These are phyloP conservation scores for Dasyornis broadbenti DNA, from an alignment of 2,113 vertebrate species.

Conservation along the genomic window DNA sequence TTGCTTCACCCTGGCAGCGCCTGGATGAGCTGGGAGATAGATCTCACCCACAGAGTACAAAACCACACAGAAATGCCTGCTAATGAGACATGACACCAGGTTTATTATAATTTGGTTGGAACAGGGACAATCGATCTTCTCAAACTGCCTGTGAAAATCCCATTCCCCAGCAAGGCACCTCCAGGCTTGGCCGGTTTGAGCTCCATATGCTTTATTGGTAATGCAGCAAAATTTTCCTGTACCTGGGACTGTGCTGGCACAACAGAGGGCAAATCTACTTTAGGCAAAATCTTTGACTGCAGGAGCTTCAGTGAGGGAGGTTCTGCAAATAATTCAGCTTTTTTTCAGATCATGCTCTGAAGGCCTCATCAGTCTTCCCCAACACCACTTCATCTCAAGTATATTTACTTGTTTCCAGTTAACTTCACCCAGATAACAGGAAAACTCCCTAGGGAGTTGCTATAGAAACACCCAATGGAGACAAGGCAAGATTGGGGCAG, in stretches of 20 bases:
- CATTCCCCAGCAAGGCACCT: not conserved
- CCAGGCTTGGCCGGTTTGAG: not conserved
- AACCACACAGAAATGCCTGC: not conserved
- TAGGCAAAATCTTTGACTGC: not conserved
- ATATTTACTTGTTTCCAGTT: slow-evolving; percentile 41
- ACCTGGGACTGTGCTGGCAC: not conserved
- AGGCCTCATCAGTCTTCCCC: not conserved
- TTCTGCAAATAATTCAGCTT: not conserved
- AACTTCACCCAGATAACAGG: slow-evolving; percentile 34
- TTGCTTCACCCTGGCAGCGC: not conserved
- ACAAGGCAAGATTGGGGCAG: not conserved
- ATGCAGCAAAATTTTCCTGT: not conserved
- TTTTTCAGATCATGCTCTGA: not conserved
- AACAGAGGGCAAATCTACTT: not conserved
- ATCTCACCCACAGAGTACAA: not conserved
- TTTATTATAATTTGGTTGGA: slow-evolving; percentile 21
- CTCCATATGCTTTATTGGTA: not conserved
- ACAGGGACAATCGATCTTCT: not conserved
- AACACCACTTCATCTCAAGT: not conserved
- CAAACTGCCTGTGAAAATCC: slow-evolving; percentile 19
- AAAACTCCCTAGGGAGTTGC: slow-evolving; percentile 15
- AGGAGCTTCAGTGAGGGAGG: not conserved
- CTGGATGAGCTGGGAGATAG: not conserved
- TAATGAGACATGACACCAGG: slow-evolving; percentile 13
- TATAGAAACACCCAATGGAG: slow-evolving; percentile 5